These are phyloP conservation scores for Drosophila oshimai DNA, from an alignment of 1,140 invertebrate genomes.

Conservation along the genomic window DNA sequence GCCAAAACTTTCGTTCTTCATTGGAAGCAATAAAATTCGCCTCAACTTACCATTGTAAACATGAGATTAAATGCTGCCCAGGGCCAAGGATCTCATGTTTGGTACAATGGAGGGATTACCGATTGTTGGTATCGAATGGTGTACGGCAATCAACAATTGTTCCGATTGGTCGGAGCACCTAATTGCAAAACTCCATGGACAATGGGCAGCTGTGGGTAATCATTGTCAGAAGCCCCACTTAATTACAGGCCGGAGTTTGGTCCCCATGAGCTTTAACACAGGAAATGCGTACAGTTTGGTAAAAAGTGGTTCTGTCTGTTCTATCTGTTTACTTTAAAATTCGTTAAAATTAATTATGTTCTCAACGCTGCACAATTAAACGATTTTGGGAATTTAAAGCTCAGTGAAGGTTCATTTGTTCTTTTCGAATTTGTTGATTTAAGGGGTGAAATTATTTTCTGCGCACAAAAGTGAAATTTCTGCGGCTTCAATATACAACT, in stretches of 20 bases:
- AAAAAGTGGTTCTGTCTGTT: too few species aligned
- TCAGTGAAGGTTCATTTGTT: too few species aligned
- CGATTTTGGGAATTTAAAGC: too few species aligned
- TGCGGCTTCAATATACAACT: background rate
- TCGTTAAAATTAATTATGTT: too few species aligned
- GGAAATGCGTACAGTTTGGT: too few species aligned
- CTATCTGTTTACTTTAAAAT: too few species aligned
- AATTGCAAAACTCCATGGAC: background rate
- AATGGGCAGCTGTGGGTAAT: background rate
- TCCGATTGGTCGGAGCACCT: slow-evolving; percentile 10
- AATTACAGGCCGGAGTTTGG: too few species aligned
- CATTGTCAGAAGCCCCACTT: background rate
- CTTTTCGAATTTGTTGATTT: background rate
- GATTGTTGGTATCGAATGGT: background rate
- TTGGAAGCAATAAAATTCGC: slow-evolving; percentile 14
- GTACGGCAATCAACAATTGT: slow-evolving; percentile 2
- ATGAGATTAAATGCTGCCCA: slow-evolving; percentile 3
- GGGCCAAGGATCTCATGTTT: background rate
- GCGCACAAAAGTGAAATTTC: background rate
- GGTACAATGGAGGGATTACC: background rate
- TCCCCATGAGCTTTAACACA: too few species aligned
- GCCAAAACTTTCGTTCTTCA: slow-evolving; percentile 12
- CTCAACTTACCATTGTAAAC: slow-evolving; percentile 11
- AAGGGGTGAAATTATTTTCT: background rate
- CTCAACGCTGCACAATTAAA: too few species aligned